Evolutionary conservation across 2,113 vertebrate species (phyloP), one percentile per base, ranked within the genome.

Genomic region (Paralichthys olivaceus): DNA sequence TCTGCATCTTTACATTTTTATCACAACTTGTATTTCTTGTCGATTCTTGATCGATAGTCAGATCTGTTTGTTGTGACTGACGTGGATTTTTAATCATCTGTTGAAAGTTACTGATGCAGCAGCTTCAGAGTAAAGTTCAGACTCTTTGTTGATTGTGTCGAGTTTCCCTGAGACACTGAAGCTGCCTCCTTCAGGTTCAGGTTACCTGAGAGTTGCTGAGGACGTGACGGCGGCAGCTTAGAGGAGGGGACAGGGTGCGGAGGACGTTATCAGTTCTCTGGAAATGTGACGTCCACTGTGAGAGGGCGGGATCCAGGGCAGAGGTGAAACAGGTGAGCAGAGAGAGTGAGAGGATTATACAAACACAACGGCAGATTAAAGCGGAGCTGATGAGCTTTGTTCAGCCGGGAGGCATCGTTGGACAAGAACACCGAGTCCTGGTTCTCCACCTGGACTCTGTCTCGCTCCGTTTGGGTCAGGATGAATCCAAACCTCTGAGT

Each of bases 231-330:
- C 8, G 2, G 32, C 32, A 32, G 29, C 29, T 6, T 6, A 32
- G 29, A 3, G 9, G 57, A 60, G 19, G 53, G 85, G 80, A 70
- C 86, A 85, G 87, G 67, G 89, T 87, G 5, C 84, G 76, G 51
- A 19, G 20, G 64, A 7, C 37, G 58, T 90, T 84, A 89, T 91
- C 60, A 65, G 61, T 19, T 84, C 82, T 61, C 17, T 66, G 73
- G 75, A 79, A 56, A 29, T 43, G 58, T 11, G 32, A 47, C 54
- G 72, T 56, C 0, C 45, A 17, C 12, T 0, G 4, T 4, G 47
- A 20, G 29, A 20, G 67, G 72, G 81, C 22, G 69, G 63, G 80
- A 14, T 22, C 1, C 7, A 0, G 72, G 57, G 51, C 68, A 65
- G 69, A 71, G 82, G 84, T 77, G 25, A 74, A 26, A 0, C 83